Evolutionary conservation across 92 coral and sea anemone species (phyloP).

Genomic region (Actinostola sp.): DNA sequence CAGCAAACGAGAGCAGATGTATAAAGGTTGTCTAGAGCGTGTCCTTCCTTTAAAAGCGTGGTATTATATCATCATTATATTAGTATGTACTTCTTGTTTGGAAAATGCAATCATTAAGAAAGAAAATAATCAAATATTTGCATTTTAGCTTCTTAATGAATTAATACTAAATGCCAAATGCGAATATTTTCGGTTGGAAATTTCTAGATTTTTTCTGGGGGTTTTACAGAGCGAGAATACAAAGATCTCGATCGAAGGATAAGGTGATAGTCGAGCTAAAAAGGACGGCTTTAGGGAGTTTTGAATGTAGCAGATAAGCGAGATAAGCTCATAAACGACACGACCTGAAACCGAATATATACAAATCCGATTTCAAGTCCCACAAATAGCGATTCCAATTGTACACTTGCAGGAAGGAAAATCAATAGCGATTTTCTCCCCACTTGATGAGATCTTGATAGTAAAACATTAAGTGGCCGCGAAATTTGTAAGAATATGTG

Average conservation of each 20-base stretch:
- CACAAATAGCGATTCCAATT: slow-evolving; percentile 1
- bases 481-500: not conserved
- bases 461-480: not conserved
- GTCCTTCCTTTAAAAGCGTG: slow-evolving; percentile 1
- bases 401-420: not conserved
- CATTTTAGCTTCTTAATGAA: slow-evolving; percentile 27
- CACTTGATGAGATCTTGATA: slow-evolving; percentile 3
- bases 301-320: slow-evolving; percentile 14
- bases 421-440: not conserved
- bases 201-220: no score
- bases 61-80: not conserved
- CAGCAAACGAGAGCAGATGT: not conserved
- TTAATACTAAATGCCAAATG: no score
- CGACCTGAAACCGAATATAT: slow-evolving; percentile 19
- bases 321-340: slow-evolving; percentile 3
- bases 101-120: not conserved
- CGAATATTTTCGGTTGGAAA: no score
- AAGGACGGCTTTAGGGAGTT: not conserved
- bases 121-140: slow-evolving; percentile 13
- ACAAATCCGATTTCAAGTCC: slow-evolving; percentile 15
- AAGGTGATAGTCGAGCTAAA: not conserved
- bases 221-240: no score
- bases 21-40: not conserved
- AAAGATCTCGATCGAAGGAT: not conserved
- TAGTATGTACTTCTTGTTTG: not conserved